A percentile compares a stretch with the other conserved stretches of the same genome.
Evolutionary conservation across 2,113 vertebrate genomes (phyloP).

Genomic region (Anhinga anhinga): DNA sequence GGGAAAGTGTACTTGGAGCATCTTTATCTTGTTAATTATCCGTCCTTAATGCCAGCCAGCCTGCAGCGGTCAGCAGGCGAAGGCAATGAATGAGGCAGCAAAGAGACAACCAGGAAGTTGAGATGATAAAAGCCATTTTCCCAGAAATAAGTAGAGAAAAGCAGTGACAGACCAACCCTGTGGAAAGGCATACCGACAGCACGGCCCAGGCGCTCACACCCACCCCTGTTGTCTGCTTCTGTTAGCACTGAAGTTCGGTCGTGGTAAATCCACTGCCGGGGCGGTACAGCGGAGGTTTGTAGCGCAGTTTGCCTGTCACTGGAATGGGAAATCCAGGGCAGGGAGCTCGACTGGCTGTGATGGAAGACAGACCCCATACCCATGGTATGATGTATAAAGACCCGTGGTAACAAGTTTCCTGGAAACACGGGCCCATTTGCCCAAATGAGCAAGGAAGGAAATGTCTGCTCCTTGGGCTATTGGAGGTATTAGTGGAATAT

Average conservation of each 20-base stretch:
- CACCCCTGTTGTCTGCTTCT: not conserved
- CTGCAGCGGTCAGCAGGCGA: not conserved
- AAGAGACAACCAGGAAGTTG: not conserved
- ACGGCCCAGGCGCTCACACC: rapidly evolving
- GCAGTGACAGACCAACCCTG: not conserved
- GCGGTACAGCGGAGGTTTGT: not conserved
- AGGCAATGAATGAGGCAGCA: not conserved
- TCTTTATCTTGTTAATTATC: not conserved
- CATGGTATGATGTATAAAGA: not conserved
- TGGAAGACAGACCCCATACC: not conserved
- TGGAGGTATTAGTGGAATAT: not conserved
- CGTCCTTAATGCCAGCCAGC: not conserved
- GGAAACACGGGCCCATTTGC: not conserved
- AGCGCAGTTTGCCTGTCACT: not conserved
- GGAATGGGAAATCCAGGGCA: not conserved
- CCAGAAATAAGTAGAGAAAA: not conserved
- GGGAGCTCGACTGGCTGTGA: not conserved
- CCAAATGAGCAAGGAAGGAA: not conserved
- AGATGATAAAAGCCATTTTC: not conserved
- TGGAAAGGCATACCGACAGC: not conserved
- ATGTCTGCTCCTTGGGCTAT: not conserved
- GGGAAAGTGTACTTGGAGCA: not conserved
- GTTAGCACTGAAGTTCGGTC: not conserved
- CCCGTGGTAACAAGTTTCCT: not conserved
- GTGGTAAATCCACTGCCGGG: not conserved